A percentile compares a stretch with the other conserved stretches of the same genome.
phyloP scores from a whole-genome alignment of 2,888 invertebrate genomes.

The Agrilus biguttatus region DNA sequence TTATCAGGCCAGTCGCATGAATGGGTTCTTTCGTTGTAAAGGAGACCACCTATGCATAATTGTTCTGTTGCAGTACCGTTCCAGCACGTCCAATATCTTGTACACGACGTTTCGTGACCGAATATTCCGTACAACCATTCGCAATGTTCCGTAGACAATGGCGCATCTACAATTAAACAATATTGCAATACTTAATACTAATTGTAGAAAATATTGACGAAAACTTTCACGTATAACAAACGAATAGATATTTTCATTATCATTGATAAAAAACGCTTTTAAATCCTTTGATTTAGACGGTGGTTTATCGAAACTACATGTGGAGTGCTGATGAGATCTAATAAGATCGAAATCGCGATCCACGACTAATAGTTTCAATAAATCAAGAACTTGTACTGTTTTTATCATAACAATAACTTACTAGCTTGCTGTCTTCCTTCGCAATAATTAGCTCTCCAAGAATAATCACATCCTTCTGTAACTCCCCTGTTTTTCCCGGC shows the following conservation, averaged over 20 bases:
- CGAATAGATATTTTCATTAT: too few relatives aligned
- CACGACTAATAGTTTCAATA: not conserved
- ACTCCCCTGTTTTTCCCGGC: slow-evolving; percentile 79
- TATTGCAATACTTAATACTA: too few relatives aligned
- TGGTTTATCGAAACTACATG: too few relatives aligned
- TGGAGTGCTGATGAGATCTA: too few relatives aligned
- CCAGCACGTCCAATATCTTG: slow-evolving; percentile 90
- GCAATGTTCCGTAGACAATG: slow-evolving; percentile 73
- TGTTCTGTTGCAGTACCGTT: slow-evolving; percentile 87
- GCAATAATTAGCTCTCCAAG: slow-evolving; percentile 80
- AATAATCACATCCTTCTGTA: slow-evolving; percentile 81
- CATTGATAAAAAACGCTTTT: too few relatives aligned
- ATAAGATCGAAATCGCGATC: too few relatives aligned
- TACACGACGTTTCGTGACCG: slow-evolving; percentile 87
- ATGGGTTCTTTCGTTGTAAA: slow-evolving; percentile 81
- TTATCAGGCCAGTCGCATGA: slow-evolving; percentile 92
- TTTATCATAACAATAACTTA: slow-evolving; percentile 26
- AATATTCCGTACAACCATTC: slow-evolving; percentile 90
- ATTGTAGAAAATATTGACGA: too few relatives aligned
- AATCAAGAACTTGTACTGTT: too few relatives aligned
- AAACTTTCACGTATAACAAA: too few relatives aligned
- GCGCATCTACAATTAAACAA: slow-evolving; percentile 46
- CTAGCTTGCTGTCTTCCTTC: slow-evolving; percentile 66
- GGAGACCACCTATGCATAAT: slow-evolving; percentile 77
- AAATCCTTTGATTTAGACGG: too few relatives aligned